Base-by-base conservation (phyloP, 2,888 invertebrate species). In the Sesamia inferens region DNA sequence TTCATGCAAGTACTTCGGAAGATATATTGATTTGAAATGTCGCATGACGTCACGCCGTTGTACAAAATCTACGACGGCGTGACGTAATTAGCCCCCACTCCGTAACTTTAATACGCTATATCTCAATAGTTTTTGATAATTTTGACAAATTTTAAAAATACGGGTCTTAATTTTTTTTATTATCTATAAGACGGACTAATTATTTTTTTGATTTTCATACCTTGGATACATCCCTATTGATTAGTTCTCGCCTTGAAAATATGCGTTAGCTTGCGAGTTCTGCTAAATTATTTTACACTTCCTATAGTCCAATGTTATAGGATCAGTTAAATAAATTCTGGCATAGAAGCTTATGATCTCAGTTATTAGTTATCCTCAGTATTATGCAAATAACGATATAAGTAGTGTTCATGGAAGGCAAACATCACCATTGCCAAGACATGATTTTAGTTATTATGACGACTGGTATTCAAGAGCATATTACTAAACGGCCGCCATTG, bases 231-330 rank as follows among this genome's bases (percentile, higher is more conserved):
- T n/a, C n/a, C n/a, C n/a, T n/a, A n/a, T n/a, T 64, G 69, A 74
- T 81, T 81, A 44, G 71, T 76, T 63, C 57, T 72, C 55, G 63
- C 82, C 68, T 75, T 84, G 59, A 72, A 72, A 76, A 64, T 65
- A 71, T 69, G 48, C 62, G 65, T 68, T 68, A 68, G 58, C 62
- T 67, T 65, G n/a, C 22, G 24, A 80, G 39, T 76, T 78, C 31
- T 31, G 31, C 24, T 47, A 68, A 63, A 65, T 54, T 11, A 62
- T 68, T 57, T 65, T 8, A 16, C 13, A 57, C 39, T 64, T 77
- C 59, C 64, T 42, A 31, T 31, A 24, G n/a, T 71, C 67, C 67
- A 59, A 47, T 39, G 51, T 64, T 55, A 39, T 39, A 63, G 39
- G 48, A 63, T 67, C 16, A 47, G 31, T 16, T 39, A 72, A 67